Evolutionary conservation across 1,140 invertebrate species (phyloP).

Genomic region (Oscheius sp.): DNA sequence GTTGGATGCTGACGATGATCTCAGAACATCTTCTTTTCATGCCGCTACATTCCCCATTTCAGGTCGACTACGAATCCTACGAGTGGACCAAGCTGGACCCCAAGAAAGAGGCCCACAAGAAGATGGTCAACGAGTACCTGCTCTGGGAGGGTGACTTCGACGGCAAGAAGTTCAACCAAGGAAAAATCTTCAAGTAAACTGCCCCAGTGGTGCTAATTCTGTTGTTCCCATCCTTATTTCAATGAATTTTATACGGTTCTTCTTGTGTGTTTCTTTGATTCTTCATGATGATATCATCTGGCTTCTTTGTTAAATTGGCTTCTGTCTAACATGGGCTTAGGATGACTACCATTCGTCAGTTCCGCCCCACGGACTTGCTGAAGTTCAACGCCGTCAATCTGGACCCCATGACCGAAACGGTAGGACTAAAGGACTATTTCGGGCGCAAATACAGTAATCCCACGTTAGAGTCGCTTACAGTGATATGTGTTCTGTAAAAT

Average conservation of each 20-base stretch:
- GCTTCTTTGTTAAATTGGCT: no score
- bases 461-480: no score
- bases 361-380: conserved; percentile 89
- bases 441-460: not conserved
- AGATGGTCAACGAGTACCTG: conserved; percentile 86
- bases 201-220: no score
- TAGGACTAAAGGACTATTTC: no score
- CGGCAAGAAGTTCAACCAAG: conserved; percentile 91
- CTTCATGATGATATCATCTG: no score
- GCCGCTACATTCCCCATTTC: conserved; percentile 18
- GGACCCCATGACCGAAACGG: conserved; percentile 91
- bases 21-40: conserved; percentile 20
- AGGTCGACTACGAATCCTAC: conserved; percentile 92
- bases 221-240: no score
- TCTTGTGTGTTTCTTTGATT: no score
- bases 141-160: conserved; percentile 83
- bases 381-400: conserved; percentile 96
- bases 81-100: conserved; percentile 91
- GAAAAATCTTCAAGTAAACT: conserved; percentile 93
- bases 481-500: no score
- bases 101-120: conserved; percentile 77
- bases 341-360: conserved; percentile 89
- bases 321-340: no score
- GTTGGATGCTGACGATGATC: conserved; percentile 16
- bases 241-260: no score